These are phyloP conservation scores for Ciconia nigra DNA, from an alignment of 2,797 vertebrate species.

Conservation along the genomic window DNA sequence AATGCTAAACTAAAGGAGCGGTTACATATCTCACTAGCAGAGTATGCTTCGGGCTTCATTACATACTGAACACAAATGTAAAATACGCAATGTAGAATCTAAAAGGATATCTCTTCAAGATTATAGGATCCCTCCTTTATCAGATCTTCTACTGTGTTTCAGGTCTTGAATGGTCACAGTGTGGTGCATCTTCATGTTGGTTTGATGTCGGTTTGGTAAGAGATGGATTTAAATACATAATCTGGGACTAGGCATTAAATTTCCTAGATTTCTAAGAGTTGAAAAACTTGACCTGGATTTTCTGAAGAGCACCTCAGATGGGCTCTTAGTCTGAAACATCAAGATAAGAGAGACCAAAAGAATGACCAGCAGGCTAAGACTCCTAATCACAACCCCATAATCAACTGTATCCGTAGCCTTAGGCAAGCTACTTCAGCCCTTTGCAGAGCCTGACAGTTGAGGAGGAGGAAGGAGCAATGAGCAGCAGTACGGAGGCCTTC, in stretches of 20 bases:
- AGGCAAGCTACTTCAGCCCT: not conserved
- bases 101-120: not conserved
- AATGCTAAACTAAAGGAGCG: not conserved
- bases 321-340: not conserved
- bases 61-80: not conserved
- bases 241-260: not conserved
- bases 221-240: not conserved
- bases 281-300: not conserved
- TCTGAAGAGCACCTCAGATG: not conserved
- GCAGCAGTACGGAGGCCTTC: not conserved
- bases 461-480: not conserved
- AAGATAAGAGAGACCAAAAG: not conserved
- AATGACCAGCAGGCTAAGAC: not conserved
- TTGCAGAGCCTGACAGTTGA: not conserved
- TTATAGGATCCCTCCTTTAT: not conserved
- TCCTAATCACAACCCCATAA: not conserved
- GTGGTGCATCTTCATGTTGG: not conserved
- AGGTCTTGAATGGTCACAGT: not conserved
- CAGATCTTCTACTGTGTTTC: not conserved
- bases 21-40: not conserved
- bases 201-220: not conserved
- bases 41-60: not conserved
- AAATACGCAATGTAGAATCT: not conserved
- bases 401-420: not conserved
- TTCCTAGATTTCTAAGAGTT: not conserved